Base-by-base conservation (phyloP, 2,888 invertebrate genomes). In the Drosophila setosimentum region DNA sequence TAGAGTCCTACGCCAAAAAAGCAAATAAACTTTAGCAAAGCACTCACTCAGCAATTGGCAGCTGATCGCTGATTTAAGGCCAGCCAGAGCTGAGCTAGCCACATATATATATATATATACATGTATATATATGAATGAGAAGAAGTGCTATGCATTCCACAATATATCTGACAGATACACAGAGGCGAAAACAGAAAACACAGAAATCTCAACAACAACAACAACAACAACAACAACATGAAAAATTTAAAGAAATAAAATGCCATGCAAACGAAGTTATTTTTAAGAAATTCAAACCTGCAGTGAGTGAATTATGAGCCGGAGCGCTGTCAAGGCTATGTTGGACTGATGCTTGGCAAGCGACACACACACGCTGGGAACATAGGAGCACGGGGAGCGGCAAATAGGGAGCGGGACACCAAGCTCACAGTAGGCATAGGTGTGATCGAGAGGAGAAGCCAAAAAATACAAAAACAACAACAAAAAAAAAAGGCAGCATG, bases 241-340 rank as follows among this genome's bases (percentile, higher is more conserved):
- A 35, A 48, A 40, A 37, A 51, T 30, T 18, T 42, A 13, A 21
- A 62, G 35, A 21, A 66, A 73, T 73, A 29, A 61, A 73, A 67
- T 82, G 82, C 73, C 77, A 85, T 84, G 85, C 89, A 84, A 87
- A 80, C 89, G 70, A 89, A 89, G 85, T 89, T 85, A 89, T 90
- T 87, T 87, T 88, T 86, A 81, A 90, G 89, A 88, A 90, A 88
- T 79, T 83, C 77, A 88, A 86, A 83, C 89, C 83, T 87, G 87
- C 90, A 83, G 73, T 88, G 90, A 90, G 87, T 87, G 90, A 87
- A 88, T 87, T 87, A 87, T 90, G 89, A 88, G 89, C 72, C 82
- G 70, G 48, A 67, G 50, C 27, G 71, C 83, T 80, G 87, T 82
- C 89, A 87, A 84, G 84, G 79, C 87, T 70, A 55, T 21, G 29